Base-by-base conservation (phyloP, 2,797 vertebrate genomes). In the Catamblyrhynchus diadema region DNA sequence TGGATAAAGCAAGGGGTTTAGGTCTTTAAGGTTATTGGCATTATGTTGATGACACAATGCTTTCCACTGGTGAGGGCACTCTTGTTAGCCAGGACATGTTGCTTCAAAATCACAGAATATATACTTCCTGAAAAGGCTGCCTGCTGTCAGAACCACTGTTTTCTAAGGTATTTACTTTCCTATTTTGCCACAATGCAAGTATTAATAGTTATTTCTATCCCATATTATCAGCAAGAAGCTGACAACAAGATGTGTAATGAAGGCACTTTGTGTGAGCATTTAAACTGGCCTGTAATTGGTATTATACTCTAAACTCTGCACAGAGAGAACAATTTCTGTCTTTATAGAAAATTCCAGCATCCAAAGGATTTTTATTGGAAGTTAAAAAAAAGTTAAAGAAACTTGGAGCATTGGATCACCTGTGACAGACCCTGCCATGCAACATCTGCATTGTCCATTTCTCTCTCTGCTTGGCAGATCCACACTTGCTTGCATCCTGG, bases 341-440 rank as follows among this genome's bases (percentile, higher is more conserved):
- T 67, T 23, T 35, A 54, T 47, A 83, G 47, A 47, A 81, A 65
- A 37, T 33, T 4, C 12, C 20, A 61, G 4, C 3, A 25, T 74
- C 39, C 28, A 20, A 53, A 21, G 5, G 6, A 6, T 19, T 59
- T 92, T 48, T 73, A 35, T 1, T 39, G 51, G 14, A 25, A 77
- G 7, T 25, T 16, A 1, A 37, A 45, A 45, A 45, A 18, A 28
- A 9, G 14, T 12, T 24, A 21, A 69, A 81, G 37, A 41, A 57
- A 37, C 7, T 18, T 48, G 12, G 14, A 32, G 6, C 0, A 0
- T 59, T 45, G 8, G 4, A 25, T 35, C 17, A 13, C 23, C 62
- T 35, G n/a, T 21, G 39, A 80, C 11, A 47, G 37, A 23, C 30
- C 5, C 27, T 77, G 72, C 9, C 23, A 9, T 22, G 30, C 0